These are phyloP conservation scores for Lasioglossum morio DNA, from an alignment of 2,888 invertebrate species.

Conservation along the genomic window DNA sequence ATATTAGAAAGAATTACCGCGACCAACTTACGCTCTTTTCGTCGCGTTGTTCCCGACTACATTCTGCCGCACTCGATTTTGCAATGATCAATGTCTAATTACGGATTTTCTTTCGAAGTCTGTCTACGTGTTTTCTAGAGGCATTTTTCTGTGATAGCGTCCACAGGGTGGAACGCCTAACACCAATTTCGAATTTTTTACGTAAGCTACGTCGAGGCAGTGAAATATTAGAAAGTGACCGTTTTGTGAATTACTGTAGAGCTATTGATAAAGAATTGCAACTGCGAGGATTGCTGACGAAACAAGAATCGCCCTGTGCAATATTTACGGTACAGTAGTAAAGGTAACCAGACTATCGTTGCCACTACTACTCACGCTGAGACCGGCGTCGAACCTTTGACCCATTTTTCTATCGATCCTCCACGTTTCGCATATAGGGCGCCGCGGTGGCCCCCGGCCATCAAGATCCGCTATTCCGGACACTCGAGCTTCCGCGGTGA, in stretches of 20 bases:
- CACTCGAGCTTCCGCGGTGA: slow-evolving; percentile 29
- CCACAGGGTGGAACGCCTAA: too few species aligned
- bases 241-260: neutral
- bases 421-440: slow-evolving; percentile 54
- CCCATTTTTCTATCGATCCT: slow-evolving; percentile 82
- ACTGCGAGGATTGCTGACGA: neutral
- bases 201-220: neutral
- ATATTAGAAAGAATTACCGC: neutral
- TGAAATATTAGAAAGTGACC: neutral
- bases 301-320: neutral
- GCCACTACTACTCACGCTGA: slow-evolving; percentile 43
- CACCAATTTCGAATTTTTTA: neutral
- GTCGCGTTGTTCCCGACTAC: neutral
- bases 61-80: neutral
- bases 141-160: too few species aligned
- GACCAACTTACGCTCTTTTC: neutral
- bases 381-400: slow-evolving; percentile 76
- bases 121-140: neutral
- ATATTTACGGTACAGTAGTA: neutral
- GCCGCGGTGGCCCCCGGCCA: slow-evolving; percentile 9
- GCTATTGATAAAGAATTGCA: neutral
- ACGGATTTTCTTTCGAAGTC: neutral
- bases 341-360: slow-evolving; percentile 33
- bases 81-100: neutral
- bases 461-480: slow-evolving; percentile 27